Conservation (phyloP, 2,888 invertebrate genomes). For the Lamellibrachia columna region DNA sequence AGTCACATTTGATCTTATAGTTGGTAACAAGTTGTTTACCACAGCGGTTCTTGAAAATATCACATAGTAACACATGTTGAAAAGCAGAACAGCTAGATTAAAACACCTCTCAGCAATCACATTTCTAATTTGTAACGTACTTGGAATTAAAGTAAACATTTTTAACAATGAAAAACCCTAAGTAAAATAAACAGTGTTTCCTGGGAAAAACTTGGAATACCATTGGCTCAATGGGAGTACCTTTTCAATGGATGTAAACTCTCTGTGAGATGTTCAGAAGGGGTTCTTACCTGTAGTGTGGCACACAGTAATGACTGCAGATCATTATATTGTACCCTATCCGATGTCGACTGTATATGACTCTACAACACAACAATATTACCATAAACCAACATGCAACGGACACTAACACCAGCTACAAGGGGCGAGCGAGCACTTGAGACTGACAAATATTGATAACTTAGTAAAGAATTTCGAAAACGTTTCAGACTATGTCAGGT, state of each 20-base stretch:
- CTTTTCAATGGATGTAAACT: not conserved
- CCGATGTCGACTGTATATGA: slow-evolving; percentile 77
- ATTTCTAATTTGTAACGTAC: too few species aligned
- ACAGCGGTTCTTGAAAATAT: not conserved
- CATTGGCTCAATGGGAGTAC: not conserved
- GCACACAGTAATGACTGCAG: slow-evolving; percentile 95
- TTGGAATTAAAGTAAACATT: too few species aligned
- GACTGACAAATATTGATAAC: not conserved
- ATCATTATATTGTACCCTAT: slow-evolving; percentile 94
- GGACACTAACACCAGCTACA: not conserved
- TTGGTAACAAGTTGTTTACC: too few species aligned
- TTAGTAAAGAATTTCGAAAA: not conserved
- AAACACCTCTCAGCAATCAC: not conserved
- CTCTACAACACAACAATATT: slow-evolving; percentile 48
- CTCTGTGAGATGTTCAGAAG: not conserved
- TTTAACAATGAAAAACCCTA: too few species aligned
- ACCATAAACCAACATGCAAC: not conserved
- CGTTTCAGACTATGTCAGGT: not conserved
- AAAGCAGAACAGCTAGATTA: not conserved
- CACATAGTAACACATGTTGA: too few species aligned
- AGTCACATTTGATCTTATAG: not conserved
- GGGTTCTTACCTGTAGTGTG: slow-evolving; percentile 75
- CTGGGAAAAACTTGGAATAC: too few species aligned
- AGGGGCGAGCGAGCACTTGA: not conserved
- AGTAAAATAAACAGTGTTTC: too few species aligned